Base-by-base conservation (phyloP, 1,140 invertebrate species). In the Drosophila kurseongensis region DNA sequence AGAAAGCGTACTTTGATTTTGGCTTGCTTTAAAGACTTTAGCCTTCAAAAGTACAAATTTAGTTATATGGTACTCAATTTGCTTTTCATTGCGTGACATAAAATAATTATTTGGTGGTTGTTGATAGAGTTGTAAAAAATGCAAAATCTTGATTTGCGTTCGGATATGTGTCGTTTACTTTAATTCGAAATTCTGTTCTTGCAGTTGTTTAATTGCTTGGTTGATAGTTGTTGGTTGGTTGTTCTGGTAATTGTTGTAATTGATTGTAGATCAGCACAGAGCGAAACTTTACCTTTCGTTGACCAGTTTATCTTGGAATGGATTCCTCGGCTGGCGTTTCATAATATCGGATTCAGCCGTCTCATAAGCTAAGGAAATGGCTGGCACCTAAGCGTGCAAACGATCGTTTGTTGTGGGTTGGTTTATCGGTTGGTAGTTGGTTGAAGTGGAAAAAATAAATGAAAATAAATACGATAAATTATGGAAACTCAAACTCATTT, bases 281-380 rank as follows among this genome's bases (percentile, higher is more conserved):
- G 80, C 76, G 82, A 88, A 84, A 90, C 48, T 92, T 96, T 97
- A 98, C 97, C 98, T 98, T 96, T 99, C 97, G 94, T 99, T 99
- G 92, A 99, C 98, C 92, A 99, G 96, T 94, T 98, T 98, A 95
- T 99, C 98, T 93, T 95, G 96, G 94, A 96, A 95, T 93, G 98
- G 97, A 93, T 99, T 98, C 96, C 99, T 96, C 93, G 99, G 99
- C 94, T 97, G 96, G 93, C 98, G 96, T 96, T 99, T 99, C 99
- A 99, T 99, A 94, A 99, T 99, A 96, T 99, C 99, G 93, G 97
- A 98, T 95, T 99, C 99, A 91, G 99, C 98, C 95, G 98, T 96
- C 96, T 99, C 99, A 95, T 99, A 99, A 93, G 99, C 98, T 94
- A 99, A 95, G 91, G 99, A 99, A 95, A 99, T 99, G 94, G 99